phyloP scores from a whole-genome alignment of 1,140 invertebrate genomes.

The Meloidogyne floridensis region DNA sequence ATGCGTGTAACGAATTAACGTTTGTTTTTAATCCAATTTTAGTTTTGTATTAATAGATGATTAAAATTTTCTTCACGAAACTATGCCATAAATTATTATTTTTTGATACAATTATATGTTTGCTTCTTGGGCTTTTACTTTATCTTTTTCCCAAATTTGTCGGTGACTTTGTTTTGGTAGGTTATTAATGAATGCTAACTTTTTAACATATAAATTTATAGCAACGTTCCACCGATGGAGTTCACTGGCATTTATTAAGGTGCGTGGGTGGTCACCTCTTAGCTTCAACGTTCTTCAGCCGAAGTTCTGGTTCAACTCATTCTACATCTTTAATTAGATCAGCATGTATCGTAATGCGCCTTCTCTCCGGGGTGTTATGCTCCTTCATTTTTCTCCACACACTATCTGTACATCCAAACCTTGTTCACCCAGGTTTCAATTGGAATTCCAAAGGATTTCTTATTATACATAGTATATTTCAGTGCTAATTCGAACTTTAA shows the following conservation, averaged over 20 bases:
- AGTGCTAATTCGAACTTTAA: constrained; percentile 44
- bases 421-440: constrained; percentile 36
- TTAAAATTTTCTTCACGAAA: neutral
- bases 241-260: constrained; percentile 65
- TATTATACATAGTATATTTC: constrained; percentile 11
- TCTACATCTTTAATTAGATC: constrained; percentile 45
- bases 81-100: neutral
- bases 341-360: constrained; percentile 56
- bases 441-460: neutral
- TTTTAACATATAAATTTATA: constrained; percentile 24
- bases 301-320: constrained; percentile 45
- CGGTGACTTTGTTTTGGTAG: constrained; percentile 58
- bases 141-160: constrained; percentile 14
- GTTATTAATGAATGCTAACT: constrained; percentile 36
- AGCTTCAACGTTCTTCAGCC: constrained; percentile 52
- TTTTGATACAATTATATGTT: neutral
- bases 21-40: no score
- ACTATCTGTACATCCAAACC: constrained; percentile 46
- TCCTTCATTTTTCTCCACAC: constrained; percentile 54
- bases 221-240: constrained; percentile 58
- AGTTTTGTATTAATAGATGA: neutral
- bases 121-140: neutral
- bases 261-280: constrained; percentile 63
- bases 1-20: no score
- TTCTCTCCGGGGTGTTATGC: constrained; percentile 49